These are phyloP conservation scores for Myrmecophaga tridactyla DNA, from an alignment of 2,113 vertebrate species.

Conservation along the genomic window DNA sequence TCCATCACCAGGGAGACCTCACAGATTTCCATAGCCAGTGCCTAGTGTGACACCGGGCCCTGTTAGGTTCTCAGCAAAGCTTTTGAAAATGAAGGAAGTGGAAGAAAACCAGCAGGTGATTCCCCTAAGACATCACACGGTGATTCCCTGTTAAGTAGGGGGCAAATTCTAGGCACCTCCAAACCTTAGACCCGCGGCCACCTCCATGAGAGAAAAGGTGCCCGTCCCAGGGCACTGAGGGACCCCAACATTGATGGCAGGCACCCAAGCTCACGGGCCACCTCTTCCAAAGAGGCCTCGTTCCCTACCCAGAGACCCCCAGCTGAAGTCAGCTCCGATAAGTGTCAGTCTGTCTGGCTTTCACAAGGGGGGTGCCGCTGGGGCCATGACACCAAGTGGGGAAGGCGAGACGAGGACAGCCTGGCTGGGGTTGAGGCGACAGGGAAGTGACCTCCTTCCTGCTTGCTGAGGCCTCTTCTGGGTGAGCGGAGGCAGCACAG, in stretches of 20 bases:
- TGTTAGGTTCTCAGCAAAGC: fast-evolving
- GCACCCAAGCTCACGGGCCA: background rate
- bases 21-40: fast-evolving
- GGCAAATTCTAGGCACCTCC: fast-evolving
- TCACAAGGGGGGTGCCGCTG: fast-evolving
- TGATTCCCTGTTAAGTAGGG: fast-evolving
- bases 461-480: background rate
- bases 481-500: background rate
- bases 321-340: background rate
- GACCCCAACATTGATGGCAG: fast-evolving
- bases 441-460: background rate
- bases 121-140: fast-evolving
- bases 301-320: background rate
- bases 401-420: background rate
- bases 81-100: background rate
- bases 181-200: fast-evolving
- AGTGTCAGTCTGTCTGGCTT: background rate
- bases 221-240: fast-evolving
- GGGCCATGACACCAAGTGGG: fast-evolving
- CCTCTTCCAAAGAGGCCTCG: background rate
- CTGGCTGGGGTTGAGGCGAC: fast-evolving
- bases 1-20: fast-evolving
- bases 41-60: fast-evolving
- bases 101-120: background rate
- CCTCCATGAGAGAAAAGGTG: fast-evolving